A percentile compares a stretch with the other conserved stretches of the same genome.
phyloP scores from a whole-genome alignment of 2,113 vertebrate genomes.

The Macrotis lagotis region DNA sequence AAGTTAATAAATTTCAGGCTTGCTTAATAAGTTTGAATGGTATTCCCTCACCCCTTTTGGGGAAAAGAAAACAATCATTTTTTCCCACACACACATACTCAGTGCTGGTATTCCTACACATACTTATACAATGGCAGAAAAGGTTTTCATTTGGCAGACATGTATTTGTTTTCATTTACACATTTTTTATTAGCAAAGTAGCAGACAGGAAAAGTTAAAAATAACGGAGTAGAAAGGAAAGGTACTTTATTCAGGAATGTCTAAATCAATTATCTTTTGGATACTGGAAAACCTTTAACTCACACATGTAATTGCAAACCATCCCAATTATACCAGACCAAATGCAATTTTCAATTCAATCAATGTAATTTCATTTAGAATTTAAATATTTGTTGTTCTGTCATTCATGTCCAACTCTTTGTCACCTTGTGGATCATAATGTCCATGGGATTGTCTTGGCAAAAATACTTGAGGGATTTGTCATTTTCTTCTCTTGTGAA shows the following conservation, averaged over 20 bases:
- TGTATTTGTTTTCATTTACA: neutral
- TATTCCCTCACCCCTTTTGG: neutral
- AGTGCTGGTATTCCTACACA: neutral
- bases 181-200: neutral
- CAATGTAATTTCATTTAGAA: neutral
- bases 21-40: constrained; percentile 26
- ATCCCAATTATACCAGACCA: neutral
- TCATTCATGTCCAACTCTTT: neutral
- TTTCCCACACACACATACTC: neutral
- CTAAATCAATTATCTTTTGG: neutral
- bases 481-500: neutral
- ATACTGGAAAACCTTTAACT: neutral
- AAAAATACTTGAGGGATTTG: neutral
- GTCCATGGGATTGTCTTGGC: neutral
- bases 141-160: neutral
- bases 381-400: neutral
- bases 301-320: neutral
- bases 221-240: neutral
- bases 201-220: neutral
- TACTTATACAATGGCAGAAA: neutral
- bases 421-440: neutral
- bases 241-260: neutral
- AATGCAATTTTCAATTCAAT: neutral
- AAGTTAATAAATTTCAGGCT: constrained; percentile 23
- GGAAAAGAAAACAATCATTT: constrained; percentile 4